These are phyloP conservation scores for Scaeva pyrastri DNA, from an alignment of 2,888 invertebrate genomes.

Conservation along the genomic window DNA sequence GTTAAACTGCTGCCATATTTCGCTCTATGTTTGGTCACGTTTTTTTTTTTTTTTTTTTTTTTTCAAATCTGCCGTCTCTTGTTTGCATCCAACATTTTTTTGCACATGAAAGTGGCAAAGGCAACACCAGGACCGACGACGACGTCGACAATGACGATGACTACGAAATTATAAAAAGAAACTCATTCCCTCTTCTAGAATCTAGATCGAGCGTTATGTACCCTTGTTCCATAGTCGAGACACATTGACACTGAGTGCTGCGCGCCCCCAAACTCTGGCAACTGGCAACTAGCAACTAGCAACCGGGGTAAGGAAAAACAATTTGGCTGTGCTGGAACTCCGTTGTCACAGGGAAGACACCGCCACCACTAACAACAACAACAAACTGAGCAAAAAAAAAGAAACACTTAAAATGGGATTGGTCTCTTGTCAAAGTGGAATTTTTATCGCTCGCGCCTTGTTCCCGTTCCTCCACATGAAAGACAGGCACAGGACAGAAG, in stretches of 20 bases:
- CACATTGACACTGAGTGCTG: conserved; percentile 62
- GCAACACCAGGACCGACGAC: too few species aligned
- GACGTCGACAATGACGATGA: background rate
- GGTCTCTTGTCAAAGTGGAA: conserved; percentile 72
- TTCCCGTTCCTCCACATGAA: conserved; percentile 37
- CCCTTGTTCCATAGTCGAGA: conserved; percentile 33
- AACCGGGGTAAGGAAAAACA: conserved; percentile 47
- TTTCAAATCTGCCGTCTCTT: conserved; percentile 35
- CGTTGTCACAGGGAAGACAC: conserved; percentile 24
- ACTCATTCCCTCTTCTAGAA: background rate
- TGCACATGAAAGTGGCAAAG: conserved; percentile 30
- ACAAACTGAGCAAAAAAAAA: conserved; percentile 16
- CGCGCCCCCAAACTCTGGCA: conserved; percentile 26
- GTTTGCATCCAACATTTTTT: conserved; percentile 47
- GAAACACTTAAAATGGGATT: conserved; percentile 63
- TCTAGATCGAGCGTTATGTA: background rate
- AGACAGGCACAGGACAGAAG: conserved; percentile 57
- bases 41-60: conserved; percentile 29
- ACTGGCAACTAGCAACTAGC: conserved; percentile 4
- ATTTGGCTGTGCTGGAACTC: conserved; percentile 42
- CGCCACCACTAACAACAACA: conserved; percentile 2
- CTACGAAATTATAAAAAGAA: conserved; percentile 46
- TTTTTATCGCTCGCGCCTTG: conserved; percentile 61
- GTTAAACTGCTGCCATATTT: conserved; percentile 41
- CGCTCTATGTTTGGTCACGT: conserved; percentile 27